Conservation (phyloP, 53 echinoderm and acorn worm species). For the Temnopleurus reevesii region DNA sequence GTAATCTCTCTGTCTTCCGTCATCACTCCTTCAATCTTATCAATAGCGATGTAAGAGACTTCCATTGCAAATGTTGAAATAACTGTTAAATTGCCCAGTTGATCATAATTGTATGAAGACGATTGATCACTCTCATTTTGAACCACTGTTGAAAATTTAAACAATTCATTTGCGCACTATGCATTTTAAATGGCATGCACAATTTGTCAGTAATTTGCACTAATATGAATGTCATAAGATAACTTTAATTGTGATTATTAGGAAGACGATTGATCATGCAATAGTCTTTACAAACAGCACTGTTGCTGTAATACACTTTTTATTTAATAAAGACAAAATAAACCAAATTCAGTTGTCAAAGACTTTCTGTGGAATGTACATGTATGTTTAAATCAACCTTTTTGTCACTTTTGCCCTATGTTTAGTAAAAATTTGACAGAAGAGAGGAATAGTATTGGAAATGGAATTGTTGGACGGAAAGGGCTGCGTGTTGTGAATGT, state of each 20-base stretch:
- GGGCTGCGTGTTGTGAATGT: no score
- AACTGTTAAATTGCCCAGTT: no score
- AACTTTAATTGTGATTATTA: neutral
- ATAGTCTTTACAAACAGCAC: slow-evolving; percentile 4
- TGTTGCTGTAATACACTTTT: slow-evolving; percentile 21
- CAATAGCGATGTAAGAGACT: neutral
- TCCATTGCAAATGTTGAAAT: neutral
- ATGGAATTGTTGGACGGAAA: no score
- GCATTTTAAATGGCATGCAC: neutral
- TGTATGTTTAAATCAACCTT: neutral
- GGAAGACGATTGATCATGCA: neutral
- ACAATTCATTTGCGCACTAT: neutral
- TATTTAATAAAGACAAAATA: slow-evolving; percentile 19
- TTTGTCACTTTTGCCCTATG: no score
- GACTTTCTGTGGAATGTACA: neutral
- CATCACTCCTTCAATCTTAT: neutral
- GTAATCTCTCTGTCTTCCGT: neutral
- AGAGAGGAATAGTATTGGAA: no score
- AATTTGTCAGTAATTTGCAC: neutral
- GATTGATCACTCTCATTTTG: no score
- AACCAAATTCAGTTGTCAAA: neutral
- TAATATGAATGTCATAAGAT: neutral
- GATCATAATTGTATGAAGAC: no score
- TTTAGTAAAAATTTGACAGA: neutral
- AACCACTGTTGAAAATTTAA: no score